A percentile compares a stretch with the other conserved stretches of the same genome.
These are phyloP conservation scores for Rattus norvegicus DNA, from an alignment of 2,113 vertebrate species.

Conservation along the genomic window DNA sequence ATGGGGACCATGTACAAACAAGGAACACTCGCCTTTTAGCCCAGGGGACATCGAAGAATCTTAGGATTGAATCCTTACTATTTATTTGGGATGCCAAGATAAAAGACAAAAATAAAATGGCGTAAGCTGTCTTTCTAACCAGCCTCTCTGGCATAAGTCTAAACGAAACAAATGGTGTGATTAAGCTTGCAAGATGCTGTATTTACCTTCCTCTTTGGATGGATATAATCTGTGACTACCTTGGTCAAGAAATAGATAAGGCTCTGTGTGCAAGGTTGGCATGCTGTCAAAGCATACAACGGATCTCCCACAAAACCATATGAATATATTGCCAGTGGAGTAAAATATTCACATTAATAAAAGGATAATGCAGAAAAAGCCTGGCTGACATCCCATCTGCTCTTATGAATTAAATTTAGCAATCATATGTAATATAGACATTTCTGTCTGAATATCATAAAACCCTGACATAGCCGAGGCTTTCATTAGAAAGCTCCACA, in stretches of 20 bases:
- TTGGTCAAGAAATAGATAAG: slow-evolving; percentile 76
- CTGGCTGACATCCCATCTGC: slow-evolving; percentile 87
- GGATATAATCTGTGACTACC: slow-evolving; percentile 75
- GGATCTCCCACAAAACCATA: slow-evolving; percentile 69
- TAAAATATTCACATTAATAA: slow-evolving; percentile 86
- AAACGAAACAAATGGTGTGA: slow-evolving; percentile 66
- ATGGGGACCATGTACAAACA: neutral
- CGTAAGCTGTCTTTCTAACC: slow-evolving; percentile 64
- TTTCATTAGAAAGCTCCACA: slow-evolving; percentile 90
- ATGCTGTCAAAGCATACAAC: slow-evolving; percentile 72
- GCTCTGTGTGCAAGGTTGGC: slow-evolving; percentile 65
- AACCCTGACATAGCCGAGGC: slow-evolving; percentile 88
- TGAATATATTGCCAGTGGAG: slow-evolving; percentile 74
- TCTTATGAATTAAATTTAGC: slow-evolving; percentile 90
- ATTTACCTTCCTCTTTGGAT: slow-evolving; percentile 77
- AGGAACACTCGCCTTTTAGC: neutral
- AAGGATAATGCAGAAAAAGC: slow-evolving; percentile 82
- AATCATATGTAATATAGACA: slow-evolving; percentile 91
- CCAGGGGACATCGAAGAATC: neutral
- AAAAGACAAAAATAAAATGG: slow-evolving; percentile 54
- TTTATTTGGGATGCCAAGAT: neutral
- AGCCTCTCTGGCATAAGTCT: slow-evolving; percentile 68
- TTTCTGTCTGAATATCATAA: slow-evolving; percentile 90
- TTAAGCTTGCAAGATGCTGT: slow-evolving; percentile 74
- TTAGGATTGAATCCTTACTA: neutral